Evolutionary conservation across 2,888 invertebrate species (phyloP).

Genomic region (Phengaris alcon): DNA sequence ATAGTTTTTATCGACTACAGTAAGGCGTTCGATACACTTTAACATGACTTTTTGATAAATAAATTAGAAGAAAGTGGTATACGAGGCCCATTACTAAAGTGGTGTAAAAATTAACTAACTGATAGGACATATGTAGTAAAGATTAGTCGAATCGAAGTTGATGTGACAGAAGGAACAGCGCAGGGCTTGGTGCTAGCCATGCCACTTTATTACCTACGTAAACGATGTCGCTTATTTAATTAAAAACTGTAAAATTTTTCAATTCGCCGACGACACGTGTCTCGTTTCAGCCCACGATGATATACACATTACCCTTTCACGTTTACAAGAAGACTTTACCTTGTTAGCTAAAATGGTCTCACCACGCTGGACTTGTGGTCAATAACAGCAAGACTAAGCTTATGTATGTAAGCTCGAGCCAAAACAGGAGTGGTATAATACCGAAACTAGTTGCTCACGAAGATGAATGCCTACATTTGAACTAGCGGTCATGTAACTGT

Average conservation of each 20-base stretch:
- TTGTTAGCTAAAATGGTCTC: background rate
- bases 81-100: background rate
- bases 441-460: too few species aligned
- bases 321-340: background rate
- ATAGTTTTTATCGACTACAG: too few species aligned
- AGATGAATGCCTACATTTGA: too few species aligned
- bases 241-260: background rate
- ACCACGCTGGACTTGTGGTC: too few species aligned
- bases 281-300: background rate
- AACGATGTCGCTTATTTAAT: background rate
- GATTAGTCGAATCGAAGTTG: background rate
- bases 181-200: background rate
- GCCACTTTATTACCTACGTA: background rate
- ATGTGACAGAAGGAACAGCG: background rate
- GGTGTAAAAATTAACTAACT: background rate
- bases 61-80: background rate
- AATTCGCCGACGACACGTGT: background rate
- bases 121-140: background rate
- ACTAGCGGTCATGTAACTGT: background rate
- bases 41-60: too few species aligned
- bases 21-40: too few species aligned
- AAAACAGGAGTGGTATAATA: too few species aligned
- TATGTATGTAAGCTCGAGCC: too few species aligned
- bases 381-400: too few species aligned
- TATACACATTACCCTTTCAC: background rate